phyloP scores from a whole-genome alignment of 2,797 vertebrate species.

The Salmo trutta region DNA sequence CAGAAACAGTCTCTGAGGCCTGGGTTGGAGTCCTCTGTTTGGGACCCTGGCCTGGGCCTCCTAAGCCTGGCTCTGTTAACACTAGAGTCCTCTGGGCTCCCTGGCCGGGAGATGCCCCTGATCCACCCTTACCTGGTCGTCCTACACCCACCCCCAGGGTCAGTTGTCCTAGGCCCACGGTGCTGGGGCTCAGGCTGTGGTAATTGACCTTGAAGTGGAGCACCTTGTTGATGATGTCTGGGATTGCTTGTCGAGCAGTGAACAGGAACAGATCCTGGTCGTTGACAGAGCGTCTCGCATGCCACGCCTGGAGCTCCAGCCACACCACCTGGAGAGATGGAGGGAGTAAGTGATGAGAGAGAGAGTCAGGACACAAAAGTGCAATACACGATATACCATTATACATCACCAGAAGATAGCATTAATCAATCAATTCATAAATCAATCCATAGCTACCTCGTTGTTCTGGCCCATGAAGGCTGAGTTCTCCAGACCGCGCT shows the following conservation, averaged over 20 bases:
- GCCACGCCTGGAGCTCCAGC: constrained; percentile 98
- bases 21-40: constrained; percentile 26
- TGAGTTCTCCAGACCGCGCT: constrained; percentile 90
- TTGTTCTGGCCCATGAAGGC: constrained; percentile 93
- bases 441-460: constrained; percentile 71
- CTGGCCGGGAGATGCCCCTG: not conserved
- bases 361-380: too few relatives aligned
- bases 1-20: constrained; percentile 29
- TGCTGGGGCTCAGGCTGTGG: constrained; percentile 74
- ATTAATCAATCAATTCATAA: too few relatives aligned
- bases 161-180: constrained; percentile 39
- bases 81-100: not conserved
- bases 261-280: constrained; percentile 96
- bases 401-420: too few relatives aligned
- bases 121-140: not conserved
- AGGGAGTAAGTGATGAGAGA: too few relatives aligned
- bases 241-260: constrained; percentile 95
- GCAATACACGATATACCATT: too few relatives aligned
- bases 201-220: constrained; percentile 97
- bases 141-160: constrained; percentile 8
- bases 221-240: constrained; percentile 95
- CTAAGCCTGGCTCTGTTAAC: not conserved
- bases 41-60: constrained; percentile 18
- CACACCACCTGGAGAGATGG: constrained; percentile 69
- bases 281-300: constrained; percentile 88